phyloP scores from a whole-genome alignment of 2,797 vertebrate genomes.

The Morus bassanus region DNA sequence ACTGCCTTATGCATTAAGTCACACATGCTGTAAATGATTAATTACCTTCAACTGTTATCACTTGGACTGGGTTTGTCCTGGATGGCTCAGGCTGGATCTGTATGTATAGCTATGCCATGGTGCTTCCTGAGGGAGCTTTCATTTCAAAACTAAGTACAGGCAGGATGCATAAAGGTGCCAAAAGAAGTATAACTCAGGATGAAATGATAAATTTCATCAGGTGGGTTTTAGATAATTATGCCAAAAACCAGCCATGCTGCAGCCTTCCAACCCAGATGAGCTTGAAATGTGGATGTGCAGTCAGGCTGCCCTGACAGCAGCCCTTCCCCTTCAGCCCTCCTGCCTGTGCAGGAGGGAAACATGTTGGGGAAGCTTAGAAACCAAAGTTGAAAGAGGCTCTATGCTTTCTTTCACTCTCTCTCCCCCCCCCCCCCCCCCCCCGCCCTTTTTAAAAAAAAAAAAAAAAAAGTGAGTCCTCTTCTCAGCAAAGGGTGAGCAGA shows the following conservation, averaged over 20 bases:
- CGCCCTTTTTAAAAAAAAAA: too few species aligned
- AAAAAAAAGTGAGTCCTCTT: background rate
- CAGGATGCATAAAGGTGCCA: background rate
- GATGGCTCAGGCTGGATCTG: background rate
- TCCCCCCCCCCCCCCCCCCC: too few species aligned
- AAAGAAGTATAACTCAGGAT: background rate
- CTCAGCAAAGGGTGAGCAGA: background rate
- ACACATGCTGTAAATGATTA: background rate
- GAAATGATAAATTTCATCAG: background rate
- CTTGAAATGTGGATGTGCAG: background rate
- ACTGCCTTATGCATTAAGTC: background rate
- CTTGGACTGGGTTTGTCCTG: background rate
- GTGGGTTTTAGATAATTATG: background rate
- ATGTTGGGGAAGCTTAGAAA: background rate
- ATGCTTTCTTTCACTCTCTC: too few species aligned
- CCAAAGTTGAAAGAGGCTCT: fast-evolving
- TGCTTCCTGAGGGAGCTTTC: background rate
- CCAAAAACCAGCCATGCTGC: background rate
- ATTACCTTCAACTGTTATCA: background rate
- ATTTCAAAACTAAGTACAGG: background rate
- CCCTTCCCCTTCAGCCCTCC: background rate
- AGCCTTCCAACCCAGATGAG: background rate
- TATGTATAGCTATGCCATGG: background rate
- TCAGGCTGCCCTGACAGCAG: background rate
- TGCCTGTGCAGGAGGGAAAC: fast-evolving